phyloP scores from a whole-genome alignment of 2,797 vertebrate genomes.

The Dallia pectoralis region DNA sequence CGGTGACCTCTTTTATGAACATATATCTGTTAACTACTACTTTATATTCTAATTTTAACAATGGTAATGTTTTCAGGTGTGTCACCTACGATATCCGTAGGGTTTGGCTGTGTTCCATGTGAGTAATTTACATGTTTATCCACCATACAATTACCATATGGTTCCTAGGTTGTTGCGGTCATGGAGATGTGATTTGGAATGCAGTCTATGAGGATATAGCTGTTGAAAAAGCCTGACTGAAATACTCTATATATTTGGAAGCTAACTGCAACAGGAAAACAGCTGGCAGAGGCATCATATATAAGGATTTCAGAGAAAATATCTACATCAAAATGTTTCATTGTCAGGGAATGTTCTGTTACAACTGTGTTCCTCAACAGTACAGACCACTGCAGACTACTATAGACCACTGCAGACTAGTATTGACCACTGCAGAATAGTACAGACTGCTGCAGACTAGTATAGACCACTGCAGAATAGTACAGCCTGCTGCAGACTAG shows the following conservation, averaged over 20 bases:
- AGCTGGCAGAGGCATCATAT: conserved; percentile 19
- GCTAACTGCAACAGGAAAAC: conserved; percentile 4
- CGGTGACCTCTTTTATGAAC: neutral
- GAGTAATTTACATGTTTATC: neutral
- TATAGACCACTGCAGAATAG: neutral
- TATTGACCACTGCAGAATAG: neutral
- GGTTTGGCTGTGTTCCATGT: neutral
- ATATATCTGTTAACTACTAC: neutral
- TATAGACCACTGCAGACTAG: neutral
- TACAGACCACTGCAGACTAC: neutral
- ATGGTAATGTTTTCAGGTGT: neutral
- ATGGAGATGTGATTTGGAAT: conserved; percentile 1
- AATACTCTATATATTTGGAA: conserved; percentile 6
- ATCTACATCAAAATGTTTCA: conserved; percentile 15
- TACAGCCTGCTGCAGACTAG: neutral
- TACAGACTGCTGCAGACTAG: neutral
- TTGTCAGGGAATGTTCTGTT: conserved; percentile 11
- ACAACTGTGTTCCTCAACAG: neutral
- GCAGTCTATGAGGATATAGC: conserved; percentile 11
- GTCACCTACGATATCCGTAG: neutral
- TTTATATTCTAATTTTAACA: neutral
- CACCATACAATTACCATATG: neutral
- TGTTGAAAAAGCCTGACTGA: neutral
- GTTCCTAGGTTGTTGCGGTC: neutral
- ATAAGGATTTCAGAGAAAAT: conserved; percentile 16